A percentile compares a stretch with the other conserved stretches of the same genome.
Evolutionary conservation across 2,888 invertebrate species (phyloP).

Genomic region (Thumatha senex): DNA sequence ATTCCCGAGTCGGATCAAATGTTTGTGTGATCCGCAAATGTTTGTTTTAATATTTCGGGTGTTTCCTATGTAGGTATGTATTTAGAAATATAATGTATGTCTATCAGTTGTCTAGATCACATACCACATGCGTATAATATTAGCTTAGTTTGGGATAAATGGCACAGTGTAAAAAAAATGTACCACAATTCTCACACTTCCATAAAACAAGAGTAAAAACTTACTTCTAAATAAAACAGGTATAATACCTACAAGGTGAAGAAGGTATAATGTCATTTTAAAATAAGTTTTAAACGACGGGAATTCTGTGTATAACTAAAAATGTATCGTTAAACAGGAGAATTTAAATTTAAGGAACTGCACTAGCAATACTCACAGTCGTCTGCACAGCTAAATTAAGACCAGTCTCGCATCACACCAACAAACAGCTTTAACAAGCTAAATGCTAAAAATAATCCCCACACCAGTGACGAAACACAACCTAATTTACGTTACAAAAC

Average conservation of each 20-base stretch:
- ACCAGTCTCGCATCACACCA: constrained; percentile 71
- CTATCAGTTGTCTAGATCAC: too few species aligned
- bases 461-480: constrained; percentile 71
- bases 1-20: too few species aligned
- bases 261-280: not conserved
- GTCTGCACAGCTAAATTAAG: constrained; percentile 78
- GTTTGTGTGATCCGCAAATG: too few species aligned
- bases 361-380: constrained; percentile 73
- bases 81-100: too few species aligned
- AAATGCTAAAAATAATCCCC: constrained; percentile 77
- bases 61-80: too few species aligned
- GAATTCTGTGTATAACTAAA: constrained; percentile 10
- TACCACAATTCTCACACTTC: too few species aligned
- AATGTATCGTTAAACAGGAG: constrained; percentile 34
- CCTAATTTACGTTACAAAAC: constrained; percentile 56
- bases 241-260: not conserved
- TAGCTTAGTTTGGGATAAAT: too few species aligned
- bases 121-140: too few species aligned
- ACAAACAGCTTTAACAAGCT: constrained; percentile 77
- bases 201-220: too few species aligned
- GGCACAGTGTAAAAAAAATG: too few species aligned
- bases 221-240: too few species aligned
- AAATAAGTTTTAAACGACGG: not conserved
- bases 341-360: constrained; percentile 68
- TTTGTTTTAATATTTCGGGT: too few species aligned